Conservation (phyloP, 2,113 vertebrate genomes). For the Zonotrichia leucophrys region DNA sequence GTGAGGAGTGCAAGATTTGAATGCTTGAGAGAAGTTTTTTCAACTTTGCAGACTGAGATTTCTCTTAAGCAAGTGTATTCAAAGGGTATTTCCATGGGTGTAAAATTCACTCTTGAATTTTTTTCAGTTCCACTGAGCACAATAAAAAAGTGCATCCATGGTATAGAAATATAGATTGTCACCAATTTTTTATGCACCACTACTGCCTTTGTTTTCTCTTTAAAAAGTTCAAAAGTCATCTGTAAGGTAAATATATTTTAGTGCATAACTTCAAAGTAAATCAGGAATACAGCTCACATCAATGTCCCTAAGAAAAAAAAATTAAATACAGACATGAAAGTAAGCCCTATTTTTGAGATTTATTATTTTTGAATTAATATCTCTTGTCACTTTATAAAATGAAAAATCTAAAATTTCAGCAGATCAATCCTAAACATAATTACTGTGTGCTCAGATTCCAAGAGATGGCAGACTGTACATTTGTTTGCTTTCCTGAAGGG, state of each 20-base stretch:
- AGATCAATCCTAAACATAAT: not conserved
- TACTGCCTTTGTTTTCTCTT: not conserved
- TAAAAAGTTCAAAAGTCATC: too few relatives aligned
- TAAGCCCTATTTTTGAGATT: not conserved
- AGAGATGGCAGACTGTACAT: not conserved
- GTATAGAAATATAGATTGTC: not conserved
- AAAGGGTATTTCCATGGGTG: not conserved
- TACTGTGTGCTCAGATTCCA: not conserved
- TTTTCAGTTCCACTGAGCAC: not conserved
- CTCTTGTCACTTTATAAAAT: not conserved
- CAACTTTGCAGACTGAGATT: not conserved
- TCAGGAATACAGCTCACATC: not conserved
- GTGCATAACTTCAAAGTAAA: not conserved
- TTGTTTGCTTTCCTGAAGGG: not conserved
- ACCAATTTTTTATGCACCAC: not conserved
- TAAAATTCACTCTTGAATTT: not conserved
- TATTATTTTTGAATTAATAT: not conserved
- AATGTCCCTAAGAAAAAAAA: not conserved
- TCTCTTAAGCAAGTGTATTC: not conserved
- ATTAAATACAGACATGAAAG: not conserved
- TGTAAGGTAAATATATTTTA: not conserved
- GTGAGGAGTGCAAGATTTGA: not conserved
- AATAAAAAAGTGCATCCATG: not conserved
- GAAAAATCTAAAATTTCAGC: not conserved
- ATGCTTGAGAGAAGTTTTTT: not conserved